These are phyloP conservation scores for Philopedon plagiatum DNA, from an alignment of 2,888 invertebrate species.

Conservation along the genomic window DNA sequence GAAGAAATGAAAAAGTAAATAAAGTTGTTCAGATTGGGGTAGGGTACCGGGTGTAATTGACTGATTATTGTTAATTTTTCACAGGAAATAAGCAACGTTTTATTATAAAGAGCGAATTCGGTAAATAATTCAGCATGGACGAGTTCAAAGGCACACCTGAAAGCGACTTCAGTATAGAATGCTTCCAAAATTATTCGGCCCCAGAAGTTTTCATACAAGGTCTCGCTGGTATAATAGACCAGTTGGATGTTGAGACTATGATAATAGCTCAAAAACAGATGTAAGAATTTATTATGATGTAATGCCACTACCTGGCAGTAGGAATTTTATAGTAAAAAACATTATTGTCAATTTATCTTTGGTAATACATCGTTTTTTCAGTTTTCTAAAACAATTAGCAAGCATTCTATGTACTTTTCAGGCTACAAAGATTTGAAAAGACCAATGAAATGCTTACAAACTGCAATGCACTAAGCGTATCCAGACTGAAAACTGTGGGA, in stretches of 20 bases:
- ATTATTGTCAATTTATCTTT: too few relatives aligned
- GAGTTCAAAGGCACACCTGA: constrained; percentile 74
- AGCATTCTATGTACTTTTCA: too few relatives aligned
- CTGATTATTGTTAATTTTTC: too few relatives aligned
- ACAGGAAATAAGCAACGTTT: too few relatives aligned
- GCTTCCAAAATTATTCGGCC: constrained; percentile 91
- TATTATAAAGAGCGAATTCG: neutral
- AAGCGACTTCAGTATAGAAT: constrained; percentile 85
- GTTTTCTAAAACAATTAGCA: constrained; percentile 15
- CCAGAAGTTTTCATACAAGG: constrained; percentile 95
- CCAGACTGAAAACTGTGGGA: constrained; percentile 86
- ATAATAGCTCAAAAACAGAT: constrained; percentile 94
- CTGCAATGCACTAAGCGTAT: constrained; percentile 94
- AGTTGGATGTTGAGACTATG: constrained; percentile 90
- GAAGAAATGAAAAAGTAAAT: too few relatives aligned
- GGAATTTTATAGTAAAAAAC: too few relatives aligned
- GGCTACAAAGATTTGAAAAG: constrained; percentile 97
- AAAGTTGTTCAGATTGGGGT: too few relatives aligned
- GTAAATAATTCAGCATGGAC: constrained; percentile 58
- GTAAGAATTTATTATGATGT: constrained; percentile 70
- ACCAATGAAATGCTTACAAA: constrained; percentile 99
- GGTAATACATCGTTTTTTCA: too few relatives aligned
- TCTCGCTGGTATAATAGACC: constrained; percentile 91
- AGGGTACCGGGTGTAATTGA: too few relatives aligned
- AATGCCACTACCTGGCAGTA: neutral